A percentile compares a stretch with the other conserved stretches of the same genome.
Conservation (phyloP, 1,140 invertebrate genomes). For the Eriocheir sinensis region DNA sequence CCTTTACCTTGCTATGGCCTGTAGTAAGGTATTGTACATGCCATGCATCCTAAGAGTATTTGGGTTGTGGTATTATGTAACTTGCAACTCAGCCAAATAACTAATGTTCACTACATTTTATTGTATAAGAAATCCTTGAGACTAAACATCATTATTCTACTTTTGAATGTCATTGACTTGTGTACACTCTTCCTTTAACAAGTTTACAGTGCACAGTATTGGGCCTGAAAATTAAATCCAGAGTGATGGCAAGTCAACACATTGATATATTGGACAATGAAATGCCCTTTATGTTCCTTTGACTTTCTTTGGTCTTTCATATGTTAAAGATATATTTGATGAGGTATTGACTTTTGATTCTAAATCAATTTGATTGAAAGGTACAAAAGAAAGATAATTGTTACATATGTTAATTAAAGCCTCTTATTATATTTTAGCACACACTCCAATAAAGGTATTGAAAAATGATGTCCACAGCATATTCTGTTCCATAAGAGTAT, state of each 20-base stretch:
- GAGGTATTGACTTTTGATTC: too few species aligned
- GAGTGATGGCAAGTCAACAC: background rate
- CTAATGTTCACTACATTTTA: background rate
- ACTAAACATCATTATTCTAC: background rate
- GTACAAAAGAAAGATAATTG: too few species aligned
- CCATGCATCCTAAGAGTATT: background rate
- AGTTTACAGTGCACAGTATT: background rate
- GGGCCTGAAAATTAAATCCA: background rate
- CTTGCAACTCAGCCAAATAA: background rate
- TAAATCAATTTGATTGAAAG: too few species aligned
- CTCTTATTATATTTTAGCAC: too few species aligned
- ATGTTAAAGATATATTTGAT: too few species aligned
- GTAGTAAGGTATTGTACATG: conserved; percentile 1
- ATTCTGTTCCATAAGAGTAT: too few species aligned
- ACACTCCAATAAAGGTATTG: too few species aligned
- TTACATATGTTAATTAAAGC: too few species aligned
- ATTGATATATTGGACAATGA: too few species aligned
- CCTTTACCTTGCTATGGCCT: background rate
- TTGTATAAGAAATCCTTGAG: background rate
- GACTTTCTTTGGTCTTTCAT: too few species aligned
- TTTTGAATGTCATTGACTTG: background rate
- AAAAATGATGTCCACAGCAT: too few species aligned
- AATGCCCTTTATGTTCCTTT: too few species aligned
- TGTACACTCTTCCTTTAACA: background rate
- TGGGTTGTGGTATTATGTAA: background rate